Base-by-base conservation (phyloP, 2,888 invertebrate species). In the Syrphus vitripennis region DNA sequence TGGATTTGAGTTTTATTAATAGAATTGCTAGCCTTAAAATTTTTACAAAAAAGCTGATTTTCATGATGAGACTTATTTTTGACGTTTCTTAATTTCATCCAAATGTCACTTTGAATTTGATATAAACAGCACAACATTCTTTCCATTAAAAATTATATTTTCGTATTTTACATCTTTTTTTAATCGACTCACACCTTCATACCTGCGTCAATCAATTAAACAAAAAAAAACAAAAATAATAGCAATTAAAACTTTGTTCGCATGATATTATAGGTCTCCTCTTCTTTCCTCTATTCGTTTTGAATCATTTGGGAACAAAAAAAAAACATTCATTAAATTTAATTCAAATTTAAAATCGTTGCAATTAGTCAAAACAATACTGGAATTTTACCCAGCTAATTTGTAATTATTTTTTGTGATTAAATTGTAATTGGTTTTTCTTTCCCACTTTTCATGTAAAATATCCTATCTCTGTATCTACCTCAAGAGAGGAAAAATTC, bases 331-430 rank as follows among this genome's bases (percentile, higher is more conserved):
- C 14, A 48, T 50, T 50, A 42, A 75, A 53, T 45, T 70, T 70
- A 45, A 81, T 63, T 76, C 45, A 81, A 70, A 75, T 34, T 76
- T 45, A 61, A 75, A 70, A 29, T 63, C 37, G 29, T 59, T 37
- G 53, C 53, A 81, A 81, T 70, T 69, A 75, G 67, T 67, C 50
- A 65, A 61, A 76, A 81, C 69, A 81, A 81, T 81, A 63, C 45
- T 63, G 29, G 14, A 71, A 67, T 83, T n/a, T 40, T 78, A 78
- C 40, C 40, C 59, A 72, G 48, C 78, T 72, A 71, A 77, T 78
- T 72, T 40, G 59, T 40, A 83, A 79, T 83, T 78, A 72, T 57
- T 78, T 67, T 72, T 19, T 42, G 53, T 74, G 55, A 83, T 79
- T 83, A 61, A 69, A 53, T 83, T 69, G 19, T 74, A 82, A 78